Evolutionary conservation across 2,888 invertebrate species (phyloP).

Genomic region (Leptopilina drosophilae): DNA sequence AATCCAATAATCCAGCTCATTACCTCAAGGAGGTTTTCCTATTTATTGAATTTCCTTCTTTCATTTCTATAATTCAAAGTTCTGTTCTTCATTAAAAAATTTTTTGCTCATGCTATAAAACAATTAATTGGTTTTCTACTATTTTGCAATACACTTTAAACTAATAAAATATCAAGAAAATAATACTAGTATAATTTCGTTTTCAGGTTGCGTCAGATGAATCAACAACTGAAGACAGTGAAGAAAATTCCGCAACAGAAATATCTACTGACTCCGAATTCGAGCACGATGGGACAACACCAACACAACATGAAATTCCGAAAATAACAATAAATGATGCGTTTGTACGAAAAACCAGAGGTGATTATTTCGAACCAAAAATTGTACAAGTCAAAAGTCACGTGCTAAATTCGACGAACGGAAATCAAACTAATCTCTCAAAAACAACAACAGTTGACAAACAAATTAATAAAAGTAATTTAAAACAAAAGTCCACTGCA

Average conservation of each 20-base stretch:
- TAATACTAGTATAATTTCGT: slow-evolving; percentile 40
- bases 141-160: too few relatives aligned
- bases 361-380: slow-evolving; percentile 77
- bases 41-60: too few relatives aligned
- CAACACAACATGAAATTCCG: slow-evolving; percentile 85
- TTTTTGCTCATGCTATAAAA: too few relatives aligned
- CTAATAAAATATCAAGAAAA: too few relatives aligned
- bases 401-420: slow-evolving; percentile 76
- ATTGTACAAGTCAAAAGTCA: slow-evolving; percentile 82
- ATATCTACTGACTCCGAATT: slow-evolving; percentile 96
- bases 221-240: slow-evolving; percentile 79
- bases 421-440: slow-evolving; percentile 61
- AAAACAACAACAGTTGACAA: slow-evolving; percentile 59
- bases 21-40: too few relatives aligned
- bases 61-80: too few relatives aligned
- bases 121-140: too few relatives aligned
- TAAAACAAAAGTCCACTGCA: slow-evolving; percentile 35
- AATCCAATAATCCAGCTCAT: too few relatives aligned
- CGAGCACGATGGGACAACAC: slow-evolving; percentile 87
- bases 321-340: slow-evolving; percentile 86
- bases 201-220: slow-evolving; percentile 81
- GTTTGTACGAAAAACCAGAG: slow-evolving; percentile 79
- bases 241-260: slow-evolving; percentile 92
- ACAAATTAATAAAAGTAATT: slow-evolving; percentile 8
- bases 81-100: too few relatives aligned